Evolutionary conservation across 2,797 vertebrate species (phyloP).

Genomic region (Naso thynnoides): DNA sequence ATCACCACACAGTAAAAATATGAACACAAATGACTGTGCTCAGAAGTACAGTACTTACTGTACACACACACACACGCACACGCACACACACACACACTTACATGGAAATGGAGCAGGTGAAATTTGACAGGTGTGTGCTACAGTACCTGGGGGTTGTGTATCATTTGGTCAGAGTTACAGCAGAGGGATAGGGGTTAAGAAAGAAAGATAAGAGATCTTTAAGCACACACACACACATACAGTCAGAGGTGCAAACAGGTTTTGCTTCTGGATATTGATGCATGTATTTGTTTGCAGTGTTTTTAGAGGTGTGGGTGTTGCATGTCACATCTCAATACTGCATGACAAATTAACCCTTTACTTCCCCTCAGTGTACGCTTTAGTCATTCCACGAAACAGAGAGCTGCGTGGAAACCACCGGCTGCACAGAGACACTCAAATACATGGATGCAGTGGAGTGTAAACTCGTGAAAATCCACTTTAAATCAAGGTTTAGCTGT

Average conservation of each 20-base stretch:
- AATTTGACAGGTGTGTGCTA: constrained; percentile 53
- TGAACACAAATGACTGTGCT: constrained; percentile 9
- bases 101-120: constrained; percentile 37
- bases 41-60: not conserved
- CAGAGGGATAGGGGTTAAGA: constrained; percentile 36
- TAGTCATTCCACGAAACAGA: constrained; percentile 73
- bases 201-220: constrained; percentile 40
- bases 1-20: not conserved
- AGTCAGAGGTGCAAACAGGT: constrained; percentile 21
- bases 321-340: constrained; percentile 42
- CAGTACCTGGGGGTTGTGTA: constrained; percentile 40
- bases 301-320: constrained; percentile 57
- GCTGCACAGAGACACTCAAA: constrained; percentile 26
- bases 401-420: constrained; percentile 74
- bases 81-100: constrained; percentile 13
- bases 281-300: constrained; percentile 46
- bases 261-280: constrained; percentile 49
- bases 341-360: constrained; percentile 71
- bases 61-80: constrained; percentile 13
- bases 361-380: constrained; percentile 50
- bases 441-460: constrained; percentile 41
- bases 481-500: not conserved
- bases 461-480: constrained; percentile 3
- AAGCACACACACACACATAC: constrained; percentile 9
- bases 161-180: constrained; percentile 36